Conservation (phyloP, 2,113 vertebrate genomes). For the Grallaria varia region DNA sequence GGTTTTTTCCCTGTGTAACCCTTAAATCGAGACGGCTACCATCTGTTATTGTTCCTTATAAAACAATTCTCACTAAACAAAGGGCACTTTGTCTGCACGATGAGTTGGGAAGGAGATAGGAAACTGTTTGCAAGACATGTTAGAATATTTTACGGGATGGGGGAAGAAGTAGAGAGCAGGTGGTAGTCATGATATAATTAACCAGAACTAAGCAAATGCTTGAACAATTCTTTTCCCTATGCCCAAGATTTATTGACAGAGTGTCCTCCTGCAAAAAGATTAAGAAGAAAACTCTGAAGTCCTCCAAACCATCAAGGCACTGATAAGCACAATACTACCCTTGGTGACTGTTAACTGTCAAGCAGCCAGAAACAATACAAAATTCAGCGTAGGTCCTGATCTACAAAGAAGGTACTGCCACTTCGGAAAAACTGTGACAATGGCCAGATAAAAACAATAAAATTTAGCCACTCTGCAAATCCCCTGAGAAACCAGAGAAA, state of each 20-base stretch:
- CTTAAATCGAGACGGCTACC: neutral
- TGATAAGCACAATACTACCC: neutral
- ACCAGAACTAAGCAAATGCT: neutral
- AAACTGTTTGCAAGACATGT: neutral
- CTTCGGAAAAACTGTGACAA: neutral
- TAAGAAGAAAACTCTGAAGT: neutral
- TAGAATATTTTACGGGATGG: neutral
- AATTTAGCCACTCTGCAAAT: neutral
- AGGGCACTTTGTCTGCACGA: neutral
- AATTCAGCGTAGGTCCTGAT: neutral
- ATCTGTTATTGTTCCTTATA: neutral
- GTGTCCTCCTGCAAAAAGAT: neutral
- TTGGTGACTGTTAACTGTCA: neutral
- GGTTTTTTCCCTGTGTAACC: neutral
- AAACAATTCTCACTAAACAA: neutral
- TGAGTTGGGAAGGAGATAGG: neutral
- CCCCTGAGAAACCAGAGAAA: neutral
- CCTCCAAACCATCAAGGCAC: neutral
- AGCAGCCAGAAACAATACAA: neutral
- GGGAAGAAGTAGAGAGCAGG: neutral
- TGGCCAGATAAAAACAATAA: neutral
- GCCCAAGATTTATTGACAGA: neutral
- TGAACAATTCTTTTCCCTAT: neutral
- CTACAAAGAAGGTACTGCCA: rapidly evolving
- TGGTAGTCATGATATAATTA: neutral